Base-by-base conservation (phyloP, 1,140 invertebrate genomes). In the Lepidotrigona ventralis region DNA sequence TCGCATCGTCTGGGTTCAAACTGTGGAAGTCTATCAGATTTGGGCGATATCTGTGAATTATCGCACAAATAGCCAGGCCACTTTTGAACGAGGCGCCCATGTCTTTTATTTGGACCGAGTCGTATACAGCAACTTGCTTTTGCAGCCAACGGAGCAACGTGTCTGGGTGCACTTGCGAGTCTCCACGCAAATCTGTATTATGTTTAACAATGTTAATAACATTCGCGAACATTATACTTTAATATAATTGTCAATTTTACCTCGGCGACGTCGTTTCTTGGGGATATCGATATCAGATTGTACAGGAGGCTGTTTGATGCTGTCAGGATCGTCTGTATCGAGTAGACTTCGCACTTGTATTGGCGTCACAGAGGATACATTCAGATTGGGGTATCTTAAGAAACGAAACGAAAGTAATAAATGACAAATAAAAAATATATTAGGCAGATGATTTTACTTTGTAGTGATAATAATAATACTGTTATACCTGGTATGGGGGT, bases 31-130 rank as follows among this genome's bases (percentile, higher is more conserved):
- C 97, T 74, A 99, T 95, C 29, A 99, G 94, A 94, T 98, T 97
- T n/a, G 98, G 98, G 85, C 98, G 95, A 94, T 98, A 98, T 88
- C 97, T 96, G 92, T 97, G 95, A 86, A 98, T 96, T 58, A 98
- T 96, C n/a, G 97, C 97, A 94, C 97, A 98, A 76, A 98, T 94
- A 11, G 97, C 97, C 75, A 97, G 92, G 17, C 98, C 98, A 93
- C 95, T 95, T 92, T 96, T 96, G 94, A 98, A 98, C 1, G 96
- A 97, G 53, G 94, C 94, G 9, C 95, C 95, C 88, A 98, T 95
- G 92, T 98, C 96, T 53, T 95, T 95, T 39, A 98, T 95, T 56
- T 94, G 93, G n/a, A 97, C 94, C 66, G 95, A 94, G 80, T 96
- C 95, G 91, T 96, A 96, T 4, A 95, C 90, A 53, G 95, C 95